Evolutionary conservation across 2,888 invertebrate species (phyloP), one percentile per base, ranked within the genome.

Genomic region (Therioaphis trifolii): DNA sequence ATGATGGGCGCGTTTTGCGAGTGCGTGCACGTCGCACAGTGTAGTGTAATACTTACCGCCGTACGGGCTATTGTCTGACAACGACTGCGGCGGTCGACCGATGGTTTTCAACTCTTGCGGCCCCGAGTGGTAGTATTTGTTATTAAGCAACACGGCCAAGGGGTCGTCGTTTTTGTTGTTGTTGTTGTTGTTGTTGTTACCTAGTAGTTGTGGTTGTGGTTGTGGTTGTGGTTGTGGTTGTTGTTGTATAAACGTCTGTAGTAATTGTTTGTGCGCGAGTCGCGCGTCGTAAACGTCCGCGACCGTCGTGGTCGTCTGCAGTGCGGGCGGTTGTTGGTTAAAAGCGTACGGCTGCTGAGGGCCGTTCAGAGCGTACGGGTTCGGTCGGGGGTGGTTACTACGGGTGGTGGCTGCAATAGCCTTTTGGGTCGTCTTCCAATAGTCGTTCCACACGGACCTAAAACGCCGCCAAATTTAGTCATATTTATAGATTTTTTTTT

Each of bases 371-470:
- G 27, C 46, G 46, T 72, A 49, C 27, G 49, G 5, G 63, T 63
- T 35, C 7, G 0, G 63, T 76, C 35, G 40, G 75, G 75, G 75
- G 11, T 77, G 29, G 29, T 78, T 78, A 46, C 12, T 66, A 35
- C 24, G 66, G 2, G 63, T 63, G 7, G 76, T 78, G 18, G 77
- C 18, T 35, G 35, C 66, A 61, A 72, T 72, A 46, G 80, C 52
- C 35, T 82, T 82, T 74, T 72, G 82, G 27, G 82, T 82, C n/a
- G 82, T 86, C 77, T 85, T 86, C 86, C 86, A 86, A 69, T 86
- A 86, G 75, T 86, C 86, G 29, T 86, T 85, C 86, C 86, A 86
- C 74, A 86, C 86, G 40, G 86, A 86, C 86, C 86, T 86, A 84
- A 46, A 85, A 84, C 69, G 82, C 63, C 49, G 74, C 49, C 82